Conservation (phyloP, 2,113 vertebrate species). For the Rutilus rutilus region DNA sequence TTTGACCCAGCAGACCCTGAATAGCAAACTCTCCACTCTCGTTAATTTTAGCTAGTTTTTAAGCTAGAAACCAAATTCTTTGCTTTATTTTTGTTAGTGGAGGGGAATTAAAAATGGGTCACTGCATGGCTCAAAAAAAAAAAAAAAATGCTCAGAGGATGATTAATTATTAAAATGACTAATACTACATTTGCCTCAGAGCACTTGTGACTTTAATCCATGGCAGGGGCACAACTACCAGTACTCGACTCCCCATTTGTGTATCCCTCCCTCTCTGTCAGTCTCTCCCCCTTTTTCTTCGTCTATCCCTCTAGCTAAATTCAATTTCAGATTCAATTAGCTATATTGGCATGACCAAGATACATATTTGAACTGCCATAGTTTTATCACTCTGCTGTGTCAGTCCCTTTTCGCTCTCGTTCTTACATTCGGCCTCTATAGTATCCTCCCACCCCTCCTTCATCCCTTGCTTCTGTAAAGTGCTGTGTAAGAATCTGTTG, state of each 20-base stretch:
- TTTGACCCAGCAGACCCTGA: conserved; percentile 68
- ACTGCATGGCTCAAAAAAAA: conserved; percentile 64
- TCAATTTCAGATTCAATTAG: conserved; percentile 56
- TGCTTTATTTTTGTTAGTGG: conserved; percentile 66
- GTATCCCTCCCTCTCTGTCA: conserved; percentile 46
- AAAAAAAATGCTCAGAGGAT: conserved; percentile 71
- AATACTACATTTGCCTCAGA: conserved; percentile 78
- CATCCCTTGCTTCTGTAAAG: conserved; percentile 36
- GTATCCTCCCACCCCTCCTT: conserved; percentile 37
- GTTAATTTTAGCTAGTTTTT: conserved; percentile 55
- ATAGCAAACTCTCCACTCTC: conserved; percentile 23
- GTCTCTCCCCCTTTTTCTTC: conserved; percentile 42
- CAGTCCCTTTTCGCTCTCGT: conserved; percentile 59
- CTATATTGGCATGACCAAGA: conserved; percentile 64
- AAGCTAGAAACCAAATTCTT: conserved; percentile 48
- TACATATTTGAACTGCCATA: conserved; percentile 62
- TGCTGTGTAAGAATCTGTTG: conserved; percentile 40
- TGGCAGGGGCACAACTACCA: conserved; percentile 67
- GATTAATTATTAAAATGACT: conserved; percentile 83
- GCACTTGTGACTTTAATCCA: conserved; percentile 68
- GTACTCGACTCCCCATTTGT: conserved; percentile 17
- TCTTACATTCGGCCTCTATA: conserved; percentile 50
- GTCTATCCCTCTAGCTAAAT: conserved; percentile 51
- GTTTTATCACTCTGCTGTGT: conserved; percentile 63
- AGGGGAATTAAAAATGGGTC: conserved; percentile 76